Conservation (phyloP, 1,140 invertebrate genomes). For the Aricia agestis region DNA sequence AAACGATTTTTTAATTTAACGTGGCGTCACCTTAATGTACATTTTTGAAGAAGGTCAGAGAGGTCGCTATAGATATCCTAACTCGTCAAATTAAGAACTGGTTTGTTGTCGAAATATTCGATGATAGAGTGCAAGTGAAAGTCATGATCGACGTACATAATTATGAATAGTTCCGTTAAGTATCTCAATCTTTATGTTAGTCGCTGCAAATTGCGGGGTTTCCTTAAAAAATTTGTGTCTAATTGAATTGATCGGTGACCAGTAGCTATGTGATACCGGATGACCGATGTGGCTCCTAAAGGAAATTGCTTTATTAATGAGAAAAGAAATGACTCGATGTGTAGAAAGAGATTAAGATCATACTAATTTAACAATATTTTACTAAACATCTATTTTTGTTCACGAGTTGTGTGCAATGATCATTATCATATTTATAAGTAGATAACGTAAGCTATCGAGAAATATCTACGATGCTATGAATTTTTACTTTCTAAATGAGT, state of each 20-base stretch:
- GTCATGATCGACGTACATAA: conserved; percentile 59
- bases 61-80: conserved; percentile 25
- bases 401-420: background rate
- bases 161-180: conserved; percentile 62
- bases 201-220: background rate
- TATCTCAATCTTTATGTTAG: conserved; percentile 39
- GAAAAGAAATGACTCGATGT: background rate
- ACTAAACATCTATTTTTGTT: too few relatives aligned
- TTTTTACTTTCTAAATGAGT: conserved; percentile 6
- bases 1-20: too few relatives aligned
- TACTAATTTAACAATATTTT: too few relatives aligned
- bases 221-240: background rate
- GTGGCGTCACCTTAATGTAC: background rate
- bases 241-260: background rate
- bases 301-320: background rate
- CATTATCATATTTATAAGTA: background rate
- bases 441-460: background rate
- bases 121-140: conserved; percentile 72
- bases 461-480: background rate
- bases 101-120: conserved; percentile 64
- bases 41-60: conserved; percentile 25
- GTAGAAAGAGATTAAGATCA: too few relatives aligned
- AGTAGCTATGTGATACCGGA: background rate
- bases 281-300: background rate
- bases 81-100: conserved; percentile 47